Conservation (phyloP, 1,140 invertebrate species). For the Ips typographus region DNA sequence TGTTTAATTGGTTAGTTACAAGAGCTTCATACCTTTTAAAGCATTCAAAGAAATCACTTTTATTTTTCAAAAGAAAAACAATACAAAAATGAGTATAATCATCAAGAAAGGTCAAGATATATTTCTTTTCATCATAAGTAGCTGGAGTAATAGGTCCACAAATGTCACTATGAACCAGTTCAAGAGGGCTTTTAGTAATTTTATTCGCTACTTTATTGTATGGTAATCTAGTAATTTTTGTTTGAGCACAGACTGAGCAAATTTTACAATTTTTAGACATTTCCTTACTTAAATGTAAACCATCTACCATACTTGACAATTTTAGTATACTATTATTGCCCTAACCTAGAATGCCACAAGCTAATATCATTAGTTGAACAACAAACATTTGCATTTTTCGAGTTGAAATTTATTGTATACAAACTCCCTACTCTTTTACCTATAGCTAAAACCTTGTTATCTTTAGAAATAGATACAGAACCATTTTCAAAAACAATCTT, state of each 20-base stretch:
- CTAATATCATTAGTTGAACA: neutral
- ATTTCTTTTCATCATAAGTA: neutral
- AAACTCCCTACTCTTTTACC: too few species aligned
- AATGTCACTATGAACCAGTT: constrained; percentile 2
- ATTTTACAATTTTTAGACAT: neutral
- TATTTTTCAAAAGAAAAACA: neutral
- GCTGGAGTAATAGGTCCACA: neutral
- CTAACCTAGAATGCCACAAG: neutral
- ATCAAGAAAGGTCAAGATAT: neutral
- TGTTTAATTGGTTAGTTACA: too few species aligned
- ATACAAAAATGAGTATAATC: neutral
- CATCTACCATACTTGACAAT: constrained; percentile 1
- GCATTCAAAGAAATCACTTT: neutral
- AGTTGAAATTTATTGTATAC: too few species aligned
- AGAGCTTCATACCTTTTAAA: too few species aligned
- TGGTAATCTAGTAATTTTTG: neutral
- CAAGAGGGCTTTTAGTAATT: neutral
- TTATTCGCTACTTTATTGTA: neutral
- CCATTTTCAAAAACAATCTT: too few species aligned
- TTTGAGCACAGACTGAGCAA: neutral
- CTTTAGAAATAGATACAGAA: too few species aligned
- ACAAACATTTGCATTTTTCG: too few species aligned
- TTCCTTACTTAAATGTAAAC: neutral
- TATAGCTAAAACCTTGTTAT: too few species aligned
- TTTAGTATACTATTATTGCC: neutral